Evolutionary conservation across 2,113 vertebrate species (phyloP).

Genomic region (Numida meleagris): DNA sequence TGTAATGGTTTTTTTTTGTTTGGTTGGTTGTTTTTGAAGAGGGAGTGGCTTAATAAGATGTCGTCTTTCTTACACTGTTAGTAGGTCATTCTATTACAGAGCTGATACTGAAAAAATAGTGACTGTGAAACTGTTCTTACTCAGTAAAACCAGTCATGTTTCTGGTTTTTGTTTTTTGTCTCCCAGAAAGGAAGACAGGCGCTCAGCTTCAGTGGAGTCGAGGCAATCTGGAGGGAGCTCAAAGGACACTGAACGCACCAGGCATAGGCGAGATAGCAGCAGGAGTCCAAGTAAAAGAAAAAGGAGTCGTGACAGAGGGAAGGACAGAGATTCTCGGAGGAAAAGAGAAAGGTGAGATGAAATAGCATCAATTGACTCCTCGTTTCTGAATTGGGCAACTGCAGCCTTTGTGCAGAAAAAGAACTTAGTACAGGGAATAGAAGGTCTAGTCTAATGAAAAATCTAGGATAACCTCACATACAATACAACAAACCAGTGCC

Average conservation of each 20-base stretch:
- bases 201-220: slow-evolving; percentile 86
- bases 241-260: slow-evolving; percentile 66
- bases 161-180: not conserved
- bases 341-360: slow-evolving; percentile 75
- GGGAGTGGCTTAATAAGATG: too few species aligned
- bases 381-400: not conserved
- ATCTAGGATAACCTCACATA: not conserved
- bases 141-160: not conserved
- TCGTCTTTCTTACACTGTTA: too few species aligned
- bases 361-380: not conserved
- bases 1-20: not conserved
- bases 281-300: slow-evolving; percentile 77
- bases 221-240: slow-evolving; percentile 77
- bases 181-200: slow-evolving; percentile 70
- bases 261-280: slow-evolving; percentile 75
- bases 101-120: too few species aligned
- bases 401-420: fast-evolving
- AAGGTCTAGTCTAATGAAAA: not conserved
- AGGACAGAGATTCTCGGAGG: slow-evolving; percentile 73
- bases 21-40: too few species aligned
- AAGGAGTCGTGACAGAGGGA: slow-evolving; percentile 78
- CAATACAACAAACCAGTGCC: not conserved
- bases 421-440: not conserved
- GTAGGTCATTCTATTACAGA: too few species aligned
- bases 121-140: not conserved